Evolutionary conservation across 2,113 vertebrate genomes (phyloP), one percentile per base, ranked within the genome.

Genomic region (Brienomyrus brachyistius): DNA sequence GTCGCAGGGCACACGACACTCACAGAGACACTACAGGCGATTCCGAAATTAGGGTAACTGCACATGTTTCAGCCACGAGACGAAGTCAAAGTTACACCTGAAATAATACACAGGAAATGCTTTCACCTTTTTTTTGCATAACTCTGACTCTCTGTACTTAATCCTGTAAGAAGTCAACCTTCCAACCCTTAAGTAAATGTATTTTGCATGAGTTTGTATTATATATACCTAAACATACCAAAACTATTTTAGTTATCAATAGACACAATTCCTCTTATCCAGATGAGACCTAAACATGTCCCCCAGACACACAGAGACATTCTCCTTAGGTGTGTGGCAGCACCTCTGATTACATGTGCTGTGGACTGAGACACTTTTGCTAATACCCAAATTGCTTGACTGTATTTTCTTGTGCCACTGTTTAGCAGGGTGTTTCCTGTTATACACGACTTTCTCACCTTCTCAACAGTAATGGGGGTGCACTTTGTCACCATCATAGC

Each of bases 401-500:
- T 80, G 74, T 43, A 43, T 80, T 80, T 80, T 80, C 27, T 40
- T 80, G 35, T 80, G 40, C 35, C 17, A 19, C 17, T 40, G 35
- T 80, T 43, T 80, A 80, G 74, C 74, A 35, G 62, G 62, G 35
- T 80, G 74, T 80, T 80, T 17, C 74, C 74, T 80, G 74, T 43
- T 80, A 80, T 43, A 43, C 74, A 80, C 13, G 74, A 86, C 48
- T 86, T 86, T 86, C 83, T 86, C 83, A 86, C 83, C 83, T 86
- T 86, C 85, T 13, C 85, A 31, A 87, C 51, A 54, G 48, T 87
- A 54, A 56, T 87, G 83, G n/a, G 23, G 83, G 45, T 86, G 83
- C 48, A 86, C 48, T 54, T 31, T 87, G 48, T 54, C 85, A 87
- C 51, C 85, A 31, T 87, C 50, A 31, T 40, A 87, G 45, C 85